A percentile compares a stretch with the other conserved stretches of the same genome.
Conservation (phyloP, 2,797 vertebrate genomes). For the Acanthiza pusilla region DNA sequence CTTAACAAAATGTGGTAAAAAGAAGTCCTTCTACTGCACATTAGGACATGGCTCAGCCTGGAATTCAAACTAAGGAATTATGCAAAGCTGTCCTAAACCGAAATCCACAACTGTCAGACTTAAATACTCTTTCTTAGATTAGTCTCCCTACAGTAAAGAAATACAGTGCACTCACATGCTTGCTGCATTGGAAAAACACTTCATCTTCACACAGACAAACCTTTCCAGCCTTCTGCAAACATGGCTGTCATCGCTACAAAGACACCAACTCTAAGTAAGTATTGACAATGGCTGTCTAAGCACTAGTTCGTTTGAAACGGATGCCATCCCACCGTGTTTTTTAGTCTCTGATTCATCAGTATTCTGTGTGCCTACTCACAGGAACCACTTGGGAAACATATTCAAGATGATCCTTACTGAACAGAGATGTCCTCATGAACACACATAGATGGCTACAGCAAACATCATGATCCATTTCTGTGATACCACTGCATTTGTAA, state of each 20-base stretch:
- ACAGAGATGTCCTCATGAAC: background rate
- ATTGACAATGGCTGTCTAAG: background rate
- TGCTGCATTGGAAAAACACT: background rate
- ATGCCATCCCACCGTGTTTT: background rate
- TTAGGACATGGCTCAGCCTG: background rate
- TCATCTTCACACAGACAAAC: background rate
- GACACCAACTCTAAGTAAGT: background rate
- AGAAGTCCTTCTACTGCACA: background rate
- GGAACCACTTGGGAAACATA: background rate
- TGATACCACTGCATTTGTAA: background rate
- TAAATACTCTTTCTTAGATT: background rate
- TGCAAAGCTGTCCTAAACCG: background rate
- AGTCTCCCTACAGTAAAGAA: background rate
- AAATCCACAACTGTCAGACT: background rate
- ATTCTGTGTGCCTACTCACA: background rate
- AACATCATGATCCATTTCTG: background rate
- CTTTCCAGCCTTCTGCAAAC: background rate
- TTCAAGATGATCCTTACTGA: background rate
- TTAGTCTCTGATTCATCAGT: background rate
- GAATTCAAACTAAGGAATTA: slow-evolving; percentile 13
- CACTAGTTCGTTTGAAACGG: background rate
- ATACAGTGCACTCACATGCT: background rate
- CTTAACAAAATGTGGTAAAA: background rate
- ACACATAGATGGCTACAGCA: background rate
- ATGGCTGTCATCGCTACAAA: background rate